Base-by-base conservation (phyloP, 1,140 invertebrate species). In the Trissolcus basalis region DNA sequence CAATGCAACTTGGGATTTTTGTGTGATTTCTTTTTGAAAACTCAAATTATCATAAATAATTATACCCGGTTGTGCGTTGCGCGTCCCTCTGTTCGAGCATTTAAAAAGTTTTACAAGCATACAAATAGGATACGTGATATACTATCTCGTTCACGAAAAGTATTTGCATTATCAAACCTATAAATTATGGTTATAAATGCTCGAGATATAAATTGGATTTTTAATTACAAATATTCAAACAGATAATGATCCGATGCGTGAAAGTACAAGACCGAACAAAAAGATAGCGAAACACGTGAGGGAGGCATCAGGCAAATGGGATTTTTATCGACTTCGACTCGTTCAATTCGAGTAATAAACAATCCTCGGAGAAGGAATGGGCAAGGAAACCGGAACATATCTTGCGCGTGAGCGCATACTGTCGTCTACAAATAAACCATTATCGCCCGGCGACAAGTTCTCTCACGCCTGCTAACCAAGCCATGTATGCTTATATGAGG, bases 311-410 rank as follows among this genome's bases (percentile, higher is more conserved):
- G 81, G 76, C 76, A 72, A 80, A 83, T 80, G 81, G 84, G 83
- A 85, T 85, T 82, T 88, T 88, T 88, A 87, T 88, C 87, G 82
- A 81, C 79, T 85, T 87, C 80, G 82, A 83, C 80, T 86, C 84
- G 82, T 81, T 83, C 85, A 86, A 87, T 87, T 87, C 86, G 85
- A 82, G 86, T 85, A 88, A 87, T 88, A 88, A 87, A 88, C 84
- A 87, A 88, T 87, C 85, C 84, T 82, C 80, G 77, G 74, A 75
- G 77, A 79, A 81, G 80, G 79, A 80, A 81, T 69, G 80, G 76
- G 75, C 76, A 77, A 85, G 81, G 84, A 86, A 88, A 87, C 83
- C 83, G 86, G 85, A 85, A 88, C 87, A 87, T 87, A 87, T 88
- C 86, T 87, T 79, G 82, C 81, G 71, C 67, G 81, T 77, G 80